Percentiles rank a stretch among this genome's conserved stretches.
phyloP scores from a whole-genome alignment of 2,797 vertebrate genomes.

The Anniella stebbinsi region DNA sequence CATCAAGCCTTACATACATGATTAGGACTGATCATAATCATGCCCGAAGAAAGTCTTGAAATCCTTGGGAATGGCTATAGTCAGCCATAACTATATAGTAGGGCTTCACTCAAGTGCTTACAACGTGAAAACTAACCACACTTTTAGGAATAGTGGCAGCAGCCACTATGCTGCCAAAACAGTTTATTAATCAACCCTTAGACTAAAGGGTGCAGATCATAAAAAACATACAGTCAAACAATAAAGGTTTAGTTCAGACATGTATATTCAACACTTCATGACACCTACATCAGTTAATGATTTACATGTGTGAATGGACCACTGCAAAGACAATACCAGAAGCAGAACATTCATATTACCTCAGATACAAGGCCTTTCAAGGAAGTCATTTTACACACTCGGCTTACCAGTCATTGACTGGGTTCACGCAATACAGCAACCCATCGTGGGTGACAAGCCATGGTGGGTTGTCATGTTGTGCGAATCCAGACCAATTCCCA shows the following conservation, averaged over 20 bases:
- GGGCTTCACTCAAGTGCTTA: background rate
- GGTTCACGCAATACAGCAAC: too few species aligned
- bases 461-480: too few species aligned
- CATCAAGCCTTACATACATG: background rate
- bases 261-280: background rate
- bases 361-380: background rate
- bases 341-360: background rate
- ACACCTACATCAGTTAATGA: background rate
- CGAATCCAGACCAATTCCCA: too few species aligned
- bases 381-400: background rate
- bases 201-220: background rate
- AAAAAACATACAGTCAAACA: background rate
- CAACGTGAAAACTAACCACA: background rate
- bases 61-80: background rate
- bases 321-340: background rate
- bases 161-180: background rate
- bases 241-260: background rate
- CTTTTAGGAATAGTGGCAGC: background rate
- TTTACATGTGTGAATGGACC: background rate
- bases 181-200: background rate
- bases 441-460: too few species aligned
- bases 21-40: background rate
- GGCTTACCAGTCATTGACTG: background rate
- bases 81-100: background rate
- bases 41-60: background rate